phyloP scores from a whole-genome alignment of 2,888 invertebrate genomes.

The Phaedon cochleariae region DNA sequence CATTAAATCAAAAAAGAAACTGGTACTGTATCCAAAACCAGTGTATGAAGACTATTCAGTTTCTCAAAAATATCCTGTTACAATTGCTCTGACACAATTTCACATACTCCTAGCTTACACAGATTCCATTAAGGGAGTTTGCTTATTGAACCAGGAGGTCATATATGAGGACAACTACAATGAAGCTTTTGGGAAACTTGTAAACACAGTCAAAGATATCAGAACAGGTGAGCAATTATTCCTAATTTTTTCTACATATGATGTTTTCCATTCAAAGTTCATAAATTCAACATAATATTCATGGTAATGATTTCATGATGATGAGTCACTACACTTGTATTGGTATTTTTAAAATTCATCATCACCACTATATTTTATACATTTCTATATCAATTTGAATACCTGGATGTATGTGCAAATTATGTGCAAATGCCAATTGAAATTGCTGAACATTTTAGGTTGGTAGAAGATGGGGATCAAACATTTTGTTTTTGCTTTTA shows the following conservation, averaged over 20 bases:
- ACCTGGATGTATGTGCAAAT: no score
- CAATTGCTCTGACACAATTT: slow-evolving; percentile 88
- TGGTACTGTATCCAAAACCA: slow-evolving; percentile 59
- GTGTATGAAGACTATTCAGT: slow-evolving; percentile 55
- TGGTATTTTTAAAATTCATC: no score
- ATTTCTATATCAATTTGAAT: no score
- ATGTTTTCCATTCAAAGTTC: neutral
- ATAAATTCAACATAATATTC: no score
- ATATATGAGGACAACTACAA: slow-evolving; percentile 87
- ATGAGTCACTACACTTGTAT: no score
- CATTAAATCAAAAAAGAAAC: slow-evolving; percentile 62
- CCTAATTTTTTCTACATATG: no score
- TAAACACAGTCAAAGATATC: slow-evolving; percentile 83
- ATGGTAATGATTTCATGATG: no score
- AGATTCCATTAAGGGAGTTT: slow-evolving; percentile 85
- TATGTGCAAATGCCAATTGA: no score
- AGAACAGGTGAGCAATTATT: slow-evolving; percentile 64
- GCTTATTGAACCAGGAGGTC: slow-evolving; percentile 83
- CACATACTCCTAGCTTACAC: slow-evolving; percentile 86
- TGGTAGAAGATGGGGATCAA: no score
- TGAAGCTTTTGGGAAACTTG: slow-evolving; percentile 80
- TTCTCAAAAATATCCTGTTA: slow-evolving; percentile 67
- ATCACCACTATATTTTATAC: no score
- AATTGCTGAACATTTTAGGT: no score
- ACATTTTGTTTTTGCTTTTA: no score